Evolutionary conservation across 2,888 invertebrate species (phyloP).

Genomic region (Ptilodon capucinus): DNA sequence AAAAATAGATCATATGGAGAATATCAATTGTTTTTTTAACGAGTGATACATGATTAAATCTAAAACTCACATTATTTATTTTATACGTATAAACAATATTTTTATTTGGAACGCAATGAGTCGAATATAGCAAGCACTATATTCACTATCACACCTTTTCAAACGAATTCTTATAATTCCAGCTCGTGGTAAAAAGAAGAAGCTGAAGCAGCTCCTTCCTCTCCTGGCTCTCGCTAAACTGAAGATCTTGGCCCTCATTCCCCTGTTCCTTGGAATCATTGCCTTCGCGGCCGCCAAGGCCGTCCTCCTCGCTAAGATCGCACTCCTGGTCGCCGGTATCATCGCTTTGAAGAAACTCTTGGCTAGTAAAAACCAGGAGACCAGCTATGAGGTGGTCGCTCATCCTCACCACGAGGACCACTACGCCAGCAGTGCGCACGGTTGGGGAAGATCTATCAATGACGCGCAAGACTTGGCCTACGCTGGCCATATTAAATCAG

Average conservation of each 20-base stretch:
- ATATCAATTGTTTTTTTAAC: too few relatives aligned
- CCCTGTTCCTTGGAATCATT: slow-evolving; percentile 87
- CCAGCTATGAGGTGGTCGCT: slow-evolving; percentile 90
- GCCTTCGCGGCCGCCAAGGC: slow-evolving; percentile 94
- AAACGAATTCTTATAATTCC: slow-evolving; percentile 13
- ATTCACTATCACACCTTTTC: too few relatives aligned
- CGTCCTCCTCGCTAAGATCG: slow-evolving; percentile 90
- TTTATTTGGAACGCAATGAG: too few relatives aligned
- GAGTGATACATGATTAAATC: too few relatives aligned
- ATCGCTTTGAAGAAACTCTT: slow-evolving; percentile 87
- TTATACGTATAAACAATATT: too few relatives aligned
- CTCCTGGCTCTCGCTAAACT: slow-evolving; percentile 89
- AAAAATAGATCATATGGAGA: too few relatives aligned
- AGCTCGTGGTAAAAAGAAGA: slow-evolving; percentile 92
- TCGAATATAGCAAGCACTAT: too few relatives aligned
- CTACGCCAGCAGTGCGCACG: slow-evolving; percentile 77
- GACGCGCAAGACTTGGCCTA: slow-evolving; percentile 84
- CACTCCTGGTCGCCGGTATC: slow-evolving; percentile 89
- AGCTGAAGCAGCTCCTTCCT: slow-evolving; percentile 88
- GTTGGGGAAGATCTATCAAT: slow-evolving; percentile 85
- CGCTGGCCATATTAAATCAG: slow-evolving; percentile 77
- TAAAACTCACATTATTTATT: too few relatives aligned
- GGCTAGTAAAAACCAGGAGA: slow-evolving; percentile 85
- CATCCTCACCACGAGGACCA: slow-evolving; percentile 85
- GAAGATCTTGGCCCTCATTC: slow-evolving; percentile 89